Percentiles rank a stretch among this genome's conserved stretches.
Conservation (phyloP, 37 sponge, comb jelly and placozoan species). For the Hormiphora californensis region DNA sequence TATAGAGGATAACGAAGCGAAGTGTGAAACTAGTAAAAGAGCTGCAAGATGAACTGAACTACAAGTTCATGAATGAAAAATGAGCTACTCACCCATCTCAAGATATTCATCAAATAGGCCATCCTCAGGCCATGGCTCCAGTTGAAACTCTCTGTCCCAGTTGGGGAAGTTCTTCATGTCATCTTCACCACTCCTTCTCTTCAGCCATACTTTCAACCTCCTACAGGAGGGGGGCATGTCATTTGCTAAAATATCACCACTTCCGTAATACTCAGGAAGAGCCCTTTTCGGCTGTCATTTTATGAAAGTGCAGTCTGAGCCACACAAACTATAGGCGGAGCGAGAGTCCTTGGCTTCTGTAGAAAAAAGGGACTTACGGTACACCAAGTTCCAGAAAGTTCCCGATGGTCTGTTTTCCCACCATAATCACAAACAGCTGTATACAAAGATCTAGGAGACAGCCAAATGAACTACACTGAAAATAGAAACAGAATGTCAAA, state of each 20-base stretch:
- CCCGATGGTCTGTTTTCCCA: constrained; percentile 92
- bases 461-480: constrained; percentile 85
- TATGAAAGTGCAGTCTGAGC: no score
- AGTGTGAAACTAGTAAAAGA: neutral
- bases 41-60: neutral
- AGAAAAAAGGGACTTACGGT: constrained; percentile 65
- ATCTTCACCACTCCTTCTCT: constrained; percentile 21
- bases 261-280: no score
- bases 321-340: no score
- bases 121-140: constrained; percentile 63
- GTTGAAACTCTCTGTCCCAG: constrained; percentile 92
- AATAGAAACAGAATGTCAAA: no score
- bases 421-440: constrained; percentile 82
- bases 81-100: constrained; percentile 71
- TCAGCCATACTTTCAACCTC: constrained; percentile 48
- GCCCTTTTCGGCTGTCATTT: no score
- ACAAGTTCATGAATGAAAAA: neutral
- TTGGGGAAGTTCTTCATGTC: constrained; percentile 60
- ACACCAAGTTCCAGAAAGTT: constrained; percentile 77
- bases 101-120: constrained; percentile 95
- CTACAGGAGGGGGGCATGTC: no score
- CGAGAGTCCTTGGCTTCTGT: no score
- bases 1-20: neutral
- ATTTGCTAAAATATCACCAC: neutral
- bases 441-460: constrained; percentile 93